These are phyloP conservation scores for Momotus momota DNA, from an alignment of 2,797 vertebrate genomes.

Conservation along the genomic window DNA sequence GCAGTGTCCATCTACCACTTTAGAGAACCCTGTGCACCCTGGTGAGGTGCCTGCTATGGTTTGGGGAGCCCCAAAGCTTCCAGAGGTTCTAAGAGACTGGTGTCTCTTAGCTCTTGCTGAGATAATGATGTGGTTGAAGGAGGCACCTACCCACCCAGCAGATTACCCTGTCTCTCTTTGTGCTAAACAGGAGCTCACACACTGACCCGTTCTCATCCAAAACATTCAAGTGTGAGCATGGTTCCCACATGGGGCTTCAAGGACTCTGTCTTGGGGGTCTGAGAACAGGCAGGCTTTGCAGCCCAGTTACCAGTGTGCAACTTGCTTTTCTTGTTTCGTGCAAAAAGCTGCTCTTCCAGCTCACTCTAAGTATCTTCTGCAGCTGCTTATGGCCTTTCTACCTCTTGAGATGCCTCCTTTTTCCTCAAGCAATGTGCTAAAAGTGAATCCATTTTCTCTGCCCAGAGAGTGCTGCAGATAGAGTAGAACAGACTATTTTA, in stretches of 20 bases:
- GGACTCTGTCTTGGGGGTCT: not conserved
- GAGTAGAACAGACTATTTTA: not conserved
- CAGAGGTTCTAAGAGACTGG: not conserved
- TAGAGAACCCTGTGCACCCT: not conserved
- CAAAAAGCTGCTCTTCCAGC: not conserved
- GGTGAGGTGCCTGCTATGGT: not conserved
- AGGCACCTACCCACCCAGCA: not conserved
- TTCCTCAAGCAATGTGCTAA: not conserved
- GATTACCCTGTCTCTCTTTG: not conserved
- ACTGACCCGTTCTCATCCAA: not conserved
- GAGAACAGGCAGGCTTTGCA: not conserved
- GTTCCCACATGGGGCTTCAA: not conserved
- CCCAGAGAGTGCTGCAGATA: not conserved
- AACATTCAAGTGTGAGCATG: not conserved
- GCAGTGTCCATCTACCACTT: not conserved
- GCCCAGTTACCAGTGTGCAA: not conserved
- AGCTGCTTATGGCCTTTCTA: not conserved
- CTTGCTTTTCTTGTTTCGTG: not conserved
- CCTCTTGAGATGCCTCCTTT: not conserved
- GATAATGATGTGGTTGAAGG: not conserved
- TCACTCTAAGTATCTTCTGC: not conserved
- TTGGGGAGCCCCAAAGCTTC: not conserved
- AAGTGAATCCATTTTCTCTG: not conserved
- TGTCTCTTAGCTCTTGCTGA: too few relatives aligned
- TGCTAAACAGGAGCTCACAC: not conserved